Conservation (phyloP, 2,888 invertebrate genomes). For the Aphodius sticticus region DNA sequence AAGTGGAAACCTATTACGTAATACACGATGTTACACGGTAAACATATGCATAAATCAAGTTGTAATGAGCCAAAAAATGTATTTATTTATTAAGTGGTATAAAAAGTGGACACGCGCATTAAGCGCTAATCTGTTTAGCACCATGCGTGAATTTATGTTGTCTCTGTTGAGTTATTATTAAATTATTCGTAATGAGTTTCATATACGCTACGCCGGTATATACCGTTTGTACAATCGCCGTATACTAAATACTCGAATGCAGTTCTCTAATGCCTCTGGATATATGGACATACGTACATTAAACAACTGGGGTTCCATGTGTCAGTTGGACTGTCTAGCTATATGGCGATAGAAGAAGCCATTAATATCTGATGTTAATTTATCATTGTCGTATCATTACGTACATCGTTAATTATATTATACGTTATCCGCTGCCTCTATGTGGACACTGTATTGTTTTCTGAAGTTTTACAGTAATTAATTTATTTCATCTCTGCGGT, state of each 20-base stretch:
- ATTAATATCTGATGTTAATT: not conserved
- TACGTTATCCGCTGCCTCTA: not conserved
- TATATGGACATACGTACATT: not conserved
- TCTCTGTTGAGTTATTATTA: not conserved
- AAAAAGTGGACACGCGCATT: not conserved
- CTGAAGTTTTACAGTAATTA: not conserved
- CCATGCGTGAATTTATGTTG: not conserved
- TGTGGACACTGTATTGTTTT: not conserved
- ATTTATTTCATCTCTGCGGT: not conserved
- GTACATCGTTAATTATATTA: not conserved
- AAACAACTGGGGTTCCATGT: not conserved
- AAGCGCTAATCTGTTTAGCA: not conserved
- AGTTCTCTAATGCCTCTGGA: not conserved
- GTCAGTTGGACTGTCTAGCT: not conserved
- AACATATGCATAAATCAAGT: not conserved
- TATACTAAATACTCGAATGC: not conserved
- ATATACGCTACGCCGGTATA: not conserved
- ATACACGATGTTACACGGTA: not conserved
- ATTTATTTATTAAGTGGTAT: not conserved
- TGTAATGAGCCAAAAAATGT: not conserved
- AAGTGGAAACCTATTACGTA: not conserved
- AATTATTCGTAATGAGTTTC: slow-evolving; percentile 4
- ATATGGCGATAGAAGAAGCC: not conserved
- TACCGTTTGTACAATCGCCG: not conserved
- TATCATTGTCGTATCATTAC: slow-evolving; percentile 4